Evolutionary conservation across 1,140 invertebrate genomes (phyloP), one percentile per base, ranked within the genome.

Genomic region (Chlorops oryzae): DNA sequence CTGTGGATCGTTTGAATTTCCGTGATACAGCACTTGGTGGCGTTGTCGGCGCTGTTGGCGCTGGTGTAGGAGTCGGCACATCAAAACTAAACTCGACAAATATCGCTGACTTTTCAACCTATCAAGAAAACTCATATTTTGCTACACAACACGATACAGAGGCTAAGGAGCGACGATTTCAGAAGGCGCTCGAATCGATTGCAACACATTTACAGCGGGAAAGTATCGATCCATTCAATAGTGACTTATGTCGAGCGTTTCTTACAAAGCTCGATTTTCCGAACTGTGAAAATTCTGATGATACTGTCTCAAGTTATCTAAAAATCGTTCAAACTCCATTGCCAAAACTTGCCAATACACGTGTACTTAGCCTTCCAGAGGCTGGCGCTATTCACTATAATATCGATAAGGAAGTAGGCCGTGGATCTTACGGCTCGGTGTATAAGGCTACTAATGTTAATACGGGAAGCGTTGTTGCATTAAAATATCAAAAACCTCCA

Each of bases 401-500:
- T 56, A 77, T 87, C 50, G 84, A 85, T 59, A 87, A 86, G 73
- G 80, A 83, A 70, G 75, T 87, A 58, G 85, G 85, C 6, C 85
- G 86, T 72, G 85, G 85, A 28, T 83, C 84, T 45, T 87, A 85
- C 58, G 85, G 85, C 23, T 83, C 81, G 12, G 85, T 88, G 22
- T 86, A 81, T 57, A 80, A 84, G 59, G 70, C 67, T 17, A 65
- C 64, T 0, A 65, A 72, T 40, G 45, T 47, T 12, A 75, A 77
- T 54, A 81, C 74, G 9, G 78, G 80, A 56, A 78, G 77, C 54
- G 75, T 78, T 3, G 83, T 87, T 47, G 85, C 85, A 4, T 72
- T 86, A 6, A 88, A 88, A 70, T 85, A 81, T 59, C 86, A 89
- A 71, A 88, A 86, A 65, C 86, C 86, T 1, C 79, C 84, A 37